Base-by-base conservation (phyloP, 2,888 invertebrate genomes). In the Caenorhabditis sp. region DNA sequence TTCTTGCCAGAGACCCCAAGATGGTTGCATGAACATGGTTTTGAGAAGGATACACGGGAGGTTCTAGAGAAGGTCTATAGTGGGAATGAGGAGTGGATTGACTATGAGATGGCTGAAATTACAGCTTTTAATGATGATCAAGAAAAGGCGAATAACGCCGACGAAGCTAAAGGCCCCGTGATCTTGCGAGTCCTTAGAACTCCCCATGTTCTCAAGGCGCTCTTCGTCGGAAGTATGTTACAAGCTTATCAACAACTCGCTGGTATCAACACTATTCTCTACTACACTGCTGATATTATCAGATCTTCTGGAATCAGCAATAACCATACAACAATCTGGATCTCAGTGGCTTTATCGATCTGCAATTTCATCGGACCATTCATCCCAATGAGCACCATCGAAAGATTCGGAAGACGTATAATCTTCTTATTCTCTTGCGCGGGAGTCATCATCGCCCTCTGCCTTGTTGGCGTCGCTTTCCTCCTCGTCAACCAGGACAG, bases 1-100 rank as follows among this genome's bases (percentile, higher is more conserved):
- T 90, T 90, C 78, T 88, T 91, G 85, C 91, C 91, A 1, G 91
- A 91, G 80, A 90, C 90, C 67, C 91, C 91, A 84, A 65, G 91
- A 4, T 87, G 83, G 83, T 70, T 87, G 26, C 77, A 76, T 43
- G 66, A 69, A 7, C 72, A 78, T 50, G 79, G 75, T 5, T 58
- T 60, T 23, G 73, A 78, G 21, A 59, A 60, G 14, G 81, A 80
- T 57, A 78, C 78, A 1, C 54, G 77, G 17, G 70, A 64, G 20
- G 84, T 82, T n/a, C 21, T 52, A 5, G 52, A 52, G 38, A 74
- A 77, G 61, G 77, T 85, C 49, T 85, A 85, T 68, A 76, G 70
- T 17, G 81, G 79, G 2, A 72, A 85, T 62, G 64, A 79, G 36
- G 81, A 80, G 49, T 85, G 84, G 84, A 66, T 84, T 1, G 64